Conservation (phyloP, 2,888 invertebrate species). For the Drosophila paranaensis region DNA sequence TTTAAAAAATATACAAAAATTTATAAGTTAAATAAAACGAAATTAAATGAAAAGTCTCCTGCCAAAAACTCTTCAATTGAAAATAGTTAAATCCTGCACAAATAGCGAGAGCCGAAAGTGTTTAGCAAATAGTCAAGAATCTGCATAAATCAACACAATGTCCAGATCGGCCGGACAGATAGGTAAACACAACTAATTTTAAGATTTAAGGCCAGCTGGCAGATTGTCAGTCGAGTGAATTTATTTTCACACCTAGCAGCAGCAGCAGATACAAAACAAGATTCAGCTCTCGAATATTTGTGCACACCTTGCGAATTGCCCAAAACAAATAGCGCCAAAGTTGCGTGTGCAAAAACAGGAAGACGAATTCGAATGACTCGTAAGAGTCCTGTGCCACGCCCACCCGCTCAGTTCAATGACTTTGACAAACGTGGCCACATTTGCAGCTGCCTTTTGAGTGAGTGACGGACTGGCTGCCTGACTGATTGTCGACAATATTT, state of each 20-base stretch:
- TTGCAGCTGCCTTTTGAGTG: constrained; percentile 44
- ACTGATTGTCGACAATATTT: constrained; percentile 58
- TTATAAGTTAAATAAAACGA: no score
- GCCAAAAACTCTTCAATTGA: neutral
- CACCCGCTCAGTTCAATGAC: constrained; percentile 41
- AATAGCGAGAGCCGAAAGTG: neutral
- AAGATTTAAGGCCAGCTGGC: constrained; percentile 36
- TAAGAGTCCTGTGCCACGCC: constrained; percentile 22
- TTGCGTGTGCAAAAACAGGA: constrained; percentile 60
- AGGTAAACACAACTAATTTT: constrained; percentile 42
- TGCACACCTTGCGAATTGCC: constrained; percentile 51
- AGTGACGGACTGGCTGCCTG: constrained; percentile 18
- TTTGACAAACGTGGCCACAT: constrained; percentile 64
- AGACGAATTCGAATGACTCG: constrained; percentile 51
- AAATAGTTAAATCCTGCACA: neutral
- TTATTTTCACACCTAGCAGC: constrained; percentile 39
- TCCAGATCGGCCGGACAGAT: neutral
- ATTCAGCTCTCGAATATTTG: constrained; percentile 16
- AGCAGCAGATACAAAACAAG: constrained; percentile 31
- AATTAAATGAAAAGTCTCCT: neutral
- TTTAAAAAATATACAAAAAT: no score
- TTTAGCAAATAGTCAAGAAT: constrained; percentile 18
- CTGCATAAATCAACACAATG: constrained; percentile 29
- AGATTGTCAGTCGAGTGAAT: constrained; percentile 28
- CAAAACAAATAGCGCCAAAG: constrained; percentile 47